Base-by-base conservation (phyloP, 2,113 vertebrate genomes). In the Semicossyphus pulcher region DNA sequence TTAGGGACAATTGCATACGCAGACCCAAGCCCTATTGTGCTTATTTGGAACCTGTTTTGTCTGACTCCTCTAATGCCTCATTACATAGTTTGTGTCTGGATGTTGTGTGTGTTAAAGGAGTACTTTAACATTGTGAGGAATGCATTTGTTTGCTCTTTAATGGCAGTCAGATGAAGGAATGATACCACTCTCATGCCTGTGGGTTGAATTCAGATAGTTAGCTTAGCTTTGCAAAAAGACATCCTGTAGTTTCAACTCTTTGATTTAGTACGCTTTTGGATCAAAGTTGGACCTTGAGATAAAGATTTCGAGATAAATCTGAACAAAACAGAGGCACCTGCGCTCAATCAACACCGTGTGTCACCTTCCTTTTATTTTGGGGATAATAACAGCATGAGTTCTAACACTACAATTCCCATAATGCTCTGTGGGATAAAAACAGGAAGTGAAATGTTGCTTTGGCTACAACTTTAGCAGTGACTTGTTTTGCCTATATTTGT, bases 1-100 rank as follows among this genome's bases (percentile, higher is more conserved):
- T 93, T 85, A 92, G 88, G 86, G 91, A 89, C 89, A 90, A 92
- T 92, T 92, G 89, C 76, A 76, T 58, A 63, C 26, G 62, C 58
- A 80, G 73, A 87, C 87, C 60, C 69, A 71, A 81, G 78, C 90
- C 80, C 68, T 78, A 90, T 87, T 84, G 78, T 80, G 64, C 52
- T 82, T 56, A 69, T 85, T 86, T 81, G 72, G 80, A 85, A 76
- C 66, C 72, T 75, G 78, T 80, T 80, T 88, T 59, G 72, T 72
- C 78, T 72, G 74, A 70, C 56, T 65, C 82, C 59, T 60, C 42
- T 63, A 68, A 77, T 63, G 59, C 41, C 52, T 69, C 42, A 16
- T n/a, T 20, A 2, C 32, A 10, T 42, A 29, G 62, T 32, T 48
- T 64, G 36, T 65, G 32, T 71, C 14, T 70, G 49, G 49, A n/a